Evolutionary conservation across 1,140 invertebrate species (phyloP), one percentile per base, ranked within the genome.

Genomic region (Cydia strobilella): DNA sequence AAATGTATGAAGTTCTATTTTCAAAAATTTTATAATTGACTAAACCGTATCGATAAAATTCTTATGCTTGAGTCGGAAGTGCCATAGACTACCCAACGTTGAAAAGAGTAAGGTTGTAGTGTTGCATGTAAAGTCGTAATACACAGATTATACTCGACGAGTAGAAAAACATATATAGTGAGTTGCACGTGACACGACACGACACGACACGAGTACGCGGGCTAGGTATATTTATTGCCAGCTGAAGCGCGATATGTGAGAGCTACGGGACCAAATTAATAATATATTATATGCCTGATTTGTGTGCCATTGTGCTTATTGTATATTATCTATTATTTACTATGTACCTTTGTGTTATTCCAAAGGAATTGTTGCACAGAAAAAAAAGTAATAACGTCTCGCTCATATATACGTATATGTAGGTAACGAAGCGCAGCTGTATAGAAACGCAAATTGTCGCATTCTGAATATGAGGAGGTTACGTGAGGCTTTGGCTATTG

Each of bases 211-310:
- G 54, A 59, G 54, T 23, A 59, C 54, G 54, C 54, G 54, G 54
- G 54, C 9, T 59, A 54, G 1, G 1, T 27, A 39, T 39, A 54
- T 10, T 10, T 59, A 59, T 23, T 20, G 54, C 18, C 54, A 10
- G 9, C 9, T 59, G 18, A 59, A 59, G 45, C 20, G 54, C 54
- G 63, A 42, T 35, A 39, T 39, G 65, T 75, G 76, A 76, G 75
- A 75, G 76, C 73, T 79, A 72, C 79, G 86, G 86, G 86, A 88
- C 86, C 86, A 88, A 88, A 79, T 78, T 77, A 79, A 77, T 80
- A 77, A 71, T 77, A 71, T 74, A 48, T 35, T 77, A 65, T 75
- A 48, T 35, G 65, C 31, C 31, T 18, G 27, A n/a, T 35, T 69
- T 77, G 80, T 79, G 84, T 86, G 84, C 83, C 84, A 84, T 86